phyloP scores from a whole-genome alignment of 2,113 vertebrate genomes.

The Bufo bufo region DNA sequence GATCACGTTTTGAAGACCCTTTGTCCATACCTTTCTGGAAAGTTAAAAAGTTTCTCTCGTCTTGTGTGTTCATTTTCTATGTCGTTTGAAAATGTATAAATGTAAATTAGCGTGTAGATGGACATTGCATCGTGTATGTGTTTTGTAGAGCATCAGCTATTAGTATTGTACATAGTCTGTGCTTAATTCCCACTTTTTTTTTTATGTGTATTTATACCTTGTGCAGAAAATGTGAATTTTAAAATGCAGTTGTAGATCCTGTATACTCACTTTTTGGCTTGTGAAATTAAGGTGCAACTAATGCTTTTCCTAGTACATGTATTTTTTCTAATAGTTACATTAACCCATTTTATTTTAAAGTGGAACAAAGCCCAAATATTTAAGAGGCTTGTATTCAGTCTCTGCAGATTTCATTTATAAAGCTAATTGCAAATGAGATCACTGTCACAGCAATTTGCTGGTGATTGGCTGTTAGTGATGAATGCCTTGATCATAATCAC shows the following conservation, averaged over 20 bases:
- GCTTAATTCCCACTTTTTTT: slow-evolving; percentile 73
- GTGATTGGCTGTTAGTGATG: background rate
- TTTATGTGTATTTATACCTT: slow-evolving; percentile 84
- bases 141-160: slow-evolving; percentile 69
- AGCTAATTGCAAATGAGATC: background rate
- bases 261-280: slow-evolving; percentile 78
- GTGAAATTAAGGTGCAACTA: slow-evolving; percentile 81
- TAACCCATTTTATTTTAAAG: background rate
- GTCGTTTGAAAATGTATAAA: slow-evolving; percentile 73
- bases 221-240: slow-evolving; percentile 80
- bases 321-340: background rate
- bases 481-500: background rate
- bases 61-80: slow-evolving; percentile 65
- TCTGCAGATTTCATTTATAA: background rate
- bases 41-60: background rate
- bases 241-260: slow-evolving; percentile 81
- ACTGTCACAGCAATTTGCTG: background rate
- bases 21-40: background rate
- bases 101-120: slow-evolving; percentile 83
- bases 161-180: slow-evolving; percentile 81
- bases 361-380: background rate
- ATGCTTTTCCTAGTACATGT: slow-evolving; percentile 61
- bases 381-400: background rate
- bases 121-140: slow-evolving; percentile 77
- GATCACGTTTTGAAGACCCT: background rate